These are phyloP conservation scores for Urocyon cinereoargenteus DNA, from an alignment of 2,797 vertebrate genomes.

Conservation along the genomic window DNA sequence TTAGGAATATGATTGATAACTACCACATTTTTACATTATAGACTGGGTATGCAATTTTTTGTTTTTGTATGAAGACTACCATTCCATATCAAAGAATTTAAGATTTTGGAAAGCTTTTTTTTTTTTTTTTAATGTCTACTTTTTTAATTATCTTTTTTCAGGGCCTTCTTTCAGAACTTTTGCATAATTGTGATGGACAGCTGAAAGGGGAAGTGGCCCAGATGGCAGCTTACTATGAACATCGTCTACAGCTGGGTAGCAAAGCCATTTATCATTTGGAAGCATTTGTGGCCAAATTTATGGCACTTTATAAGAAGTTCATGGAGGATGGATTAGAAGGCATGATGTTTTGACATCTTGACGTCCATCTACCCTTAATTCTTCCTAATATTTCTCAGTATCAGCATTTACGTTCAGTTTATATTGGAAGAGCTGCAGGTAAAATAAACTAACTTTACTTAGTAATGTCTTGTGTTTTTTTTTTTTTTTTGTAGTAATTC, in stretches of 20 bases:
- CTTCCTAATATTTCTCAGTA: not conserved
- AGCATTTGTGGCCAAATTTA: slow-evolving; percentile 98
- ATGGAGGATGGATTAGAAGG: slow-evolving; percentile 99
- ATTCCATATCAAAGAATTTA: not conserved
- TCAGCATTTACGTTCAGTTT: not conserved
- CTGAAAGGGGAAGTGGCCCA: slow-evolving; percentile 97
- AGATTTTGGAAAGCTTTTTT: not conserved
- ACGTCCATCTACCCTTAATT: slow-evolving; percentile 56
- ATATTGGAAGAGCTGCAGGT: not conserved
- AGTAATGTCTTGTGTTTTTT: not conserved
- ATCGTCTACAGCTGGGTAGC: slow-evolving; percentile 96
- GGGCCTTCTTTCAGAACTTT: slow-evolving; percentile 94
- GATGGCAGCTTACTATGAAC: slow-evolving; percentile 97
- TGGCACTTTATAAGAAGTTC: slow-evolving; percentile 99
- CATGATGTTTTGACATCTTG: slow-evolving; percentile 94
- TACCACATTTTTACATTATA: not conserved
- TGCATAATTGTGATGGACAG: slow-evolving; percentile 97
- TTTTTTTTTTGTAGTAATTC: not conserved
- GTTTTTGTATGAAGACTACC: not conserved
- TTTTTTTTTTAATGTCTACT: not conserved
- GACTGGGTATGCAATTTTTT: not conserved
- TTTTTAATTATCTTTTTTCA: slow-evolving; percentile 82
- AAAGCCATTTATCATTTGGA: slow-evolving; percentile 99
- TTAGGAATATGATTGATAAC: not conserved
- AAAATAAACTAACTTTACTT: slow-evolving; percentile 72